Conservation (phyloP, 2,797 vertebrate species). For the Bradypus variegatus region DNA sequence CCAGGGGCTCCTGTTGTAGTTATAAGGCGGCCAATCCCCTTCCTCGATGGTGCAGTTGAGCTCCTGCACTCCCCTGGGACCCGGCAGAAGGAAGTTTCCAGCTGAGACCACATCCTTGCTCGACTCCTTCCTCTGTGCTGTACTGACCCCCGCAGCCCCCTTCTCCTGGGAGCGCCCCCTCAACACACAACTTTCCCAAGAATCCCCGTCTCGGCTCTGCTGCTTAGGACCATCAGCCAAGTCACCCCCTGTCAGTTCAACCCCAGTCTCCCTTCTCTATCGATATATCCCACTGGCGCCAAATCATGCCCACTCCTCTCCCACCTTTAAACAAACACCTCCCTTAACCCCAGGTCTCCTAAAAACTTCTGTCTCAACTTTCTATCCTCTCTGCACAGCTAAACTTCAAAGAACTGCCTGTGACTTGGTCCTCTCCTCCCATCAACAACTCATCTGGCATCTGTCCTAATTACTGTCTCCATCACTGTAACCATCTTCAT, state of each 20-base stretch:
- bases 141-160: neutral
- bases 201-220: neutral
- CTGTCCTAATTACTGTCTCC: neutral
- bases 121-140: neutral
- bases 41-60: neutral
- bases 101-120: neutral
- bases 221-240: neutral
- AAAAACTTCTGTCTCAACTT: neutral
- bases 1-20: neutral
- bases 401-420: neutral
- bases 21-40: neutral
- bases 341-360: neutral
- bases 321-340: neutral
- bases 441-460: too few relatives aligned
- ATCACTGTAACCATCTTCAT: neutral
- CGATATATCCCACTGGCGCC: neutral
- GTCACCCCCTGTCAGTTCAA: neutral
- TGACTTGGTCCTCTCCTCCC: neutral
- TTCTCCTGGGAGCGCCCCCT: neutral
- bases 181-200: neutral
- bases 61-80: neutral
- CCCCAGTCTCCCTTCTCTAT: neutral
- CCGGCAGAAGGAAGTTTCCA: neutral
- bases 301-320: neutral
- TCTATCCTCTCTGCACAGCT: neutral